Evolutionary conservation across 2,113 vertebrate genomes (phyloP).

Genomic region (Channa maculata): DNA sequence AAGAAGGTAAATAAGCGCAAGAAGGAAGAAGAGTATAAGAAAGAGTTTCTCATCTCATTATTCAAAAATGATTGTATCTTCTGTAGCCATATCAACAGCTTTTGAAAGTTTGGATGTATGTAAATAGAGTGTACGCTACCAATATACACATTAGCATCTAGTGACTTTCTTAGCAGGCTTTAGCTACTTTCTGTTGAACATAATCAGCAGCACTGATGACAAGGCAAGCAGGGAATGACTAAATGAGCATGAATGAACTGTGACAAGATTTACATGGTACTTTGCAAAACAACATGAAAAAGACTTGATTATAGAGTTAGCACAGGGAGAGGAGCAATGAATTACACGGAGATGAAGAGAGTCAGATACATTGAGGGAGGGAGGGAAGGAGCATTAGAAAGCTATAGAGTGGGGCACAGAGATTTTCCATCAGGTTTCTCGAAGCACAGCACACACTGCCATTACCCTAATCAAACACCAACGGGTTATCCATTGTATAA

Average conservation of each 20-base stretch:
- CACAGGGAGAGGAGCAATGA: constrained; percentile 52
- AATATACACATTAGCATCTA: no score
- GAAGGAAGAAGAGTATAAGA: constrained; percentile 45
- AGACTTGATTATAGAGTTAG: constrained; percentile 69
- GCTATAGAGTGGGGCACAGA: constrained; percentile 14
- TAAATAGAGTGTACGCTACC: no score
- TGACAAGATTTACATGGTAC: constrained; percentile 36
- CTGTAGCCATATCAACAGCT: no score
- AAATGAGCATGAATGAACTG: no score
- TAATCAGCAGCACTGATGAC: no score
- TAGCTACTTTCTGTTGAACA: no score
- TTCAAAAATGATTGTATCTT: no score
- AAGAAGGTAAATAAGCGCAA: constrained; percentile 10
- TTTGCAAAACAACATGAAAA: constrained; percentile 67
- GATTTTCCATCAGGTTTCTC: constrained; percentile 46
- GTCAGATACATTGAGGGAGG: constrained; percentile 21
- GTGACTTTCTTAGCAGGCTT: no score
- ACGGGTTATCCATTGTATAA: not conserved
- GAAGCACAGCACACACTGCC: constrained; percentile 11
- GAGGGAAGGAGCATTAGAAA: not conserved
- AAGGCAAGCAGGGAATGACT: no score
- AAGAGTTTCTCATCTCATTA: not conserved
- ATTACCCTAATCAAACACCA: constrained; percentile 37
- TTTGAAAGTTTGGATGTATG: no score
- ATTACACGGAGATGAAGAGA: constrained; percentile 59